phyloP scores from a whole-genome alignment of 1,140 invertebrate genomes.

The Zaprionus davidi region DNA sequence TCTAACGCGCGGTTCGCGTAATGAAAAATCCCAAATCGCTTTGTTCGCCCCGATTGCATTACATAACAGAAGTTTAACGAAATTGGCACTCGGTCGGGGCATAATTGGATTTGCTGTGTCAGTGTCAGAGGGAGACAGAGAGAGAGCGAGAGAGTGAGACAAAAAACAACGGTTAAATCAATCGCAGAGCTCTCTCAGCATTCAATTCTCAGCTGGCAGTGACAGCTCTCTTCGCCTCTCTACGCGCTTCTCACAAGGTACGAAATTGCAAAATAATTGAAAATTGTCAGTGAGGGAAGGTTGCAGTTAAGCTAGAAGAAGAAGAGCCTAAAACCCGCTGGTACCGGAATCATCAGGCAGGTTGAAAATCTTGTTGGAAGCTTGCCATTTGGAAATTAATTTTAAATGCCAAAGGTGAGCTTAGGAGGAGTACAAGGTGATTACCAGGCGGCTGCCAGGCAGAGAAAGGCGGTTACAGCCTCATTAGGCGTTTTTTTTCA shows the following conservation, averaged over 20 bases:
- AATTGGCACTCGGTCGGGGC: constrained; percentile 20
- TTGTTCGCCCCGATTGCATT: constrained; percentile 40
- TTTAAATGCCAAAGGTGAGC: constrained; percentile 46
- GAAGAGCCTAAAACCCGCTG: neutral
- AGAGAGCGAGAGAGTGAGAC: neutral
- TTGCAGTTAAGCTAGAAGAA: neutral
- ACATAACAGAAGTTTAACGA: constrained; percentile 34
- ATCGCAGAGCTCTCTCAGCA: constrained; percentile 20
- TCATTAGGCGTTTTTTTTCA: constrained; percentile 35
- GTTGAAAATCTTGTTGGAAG: constrained; percentile 19
- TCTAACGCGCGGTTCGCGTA: constrained; percentile 6
- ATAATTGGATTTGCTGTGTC: constrained; percentile 49
- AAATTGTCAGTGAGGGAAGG: constrained; percentile 16
- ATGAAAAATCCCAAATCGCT: constrained; percentile 37
- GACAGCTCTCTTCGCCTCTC: constrained; percentile 5
- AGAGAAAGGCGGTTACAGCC: neutral
- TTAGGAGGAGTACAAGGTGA: constrained; percentile 34
- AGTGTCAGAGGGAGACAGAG: constrained; percentile 15
- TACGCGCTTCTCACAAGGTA: neutral
- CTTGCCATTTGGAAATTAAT: constrained; percentile 47
- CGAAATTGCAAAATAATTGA: constrained; percentile 25
- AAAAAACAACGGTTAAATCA: constrained; percentile 34
- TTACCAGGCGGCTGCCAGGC: constrained; percentile 39
- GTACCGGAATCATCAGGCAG: constrained; percentile 10
- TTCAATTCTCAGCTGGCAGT: constrained; percentile 8